phyloP scores from a whole-genome alignment of 1,140 invertebrate genomes.

The Sycobia sp. region DNA sequence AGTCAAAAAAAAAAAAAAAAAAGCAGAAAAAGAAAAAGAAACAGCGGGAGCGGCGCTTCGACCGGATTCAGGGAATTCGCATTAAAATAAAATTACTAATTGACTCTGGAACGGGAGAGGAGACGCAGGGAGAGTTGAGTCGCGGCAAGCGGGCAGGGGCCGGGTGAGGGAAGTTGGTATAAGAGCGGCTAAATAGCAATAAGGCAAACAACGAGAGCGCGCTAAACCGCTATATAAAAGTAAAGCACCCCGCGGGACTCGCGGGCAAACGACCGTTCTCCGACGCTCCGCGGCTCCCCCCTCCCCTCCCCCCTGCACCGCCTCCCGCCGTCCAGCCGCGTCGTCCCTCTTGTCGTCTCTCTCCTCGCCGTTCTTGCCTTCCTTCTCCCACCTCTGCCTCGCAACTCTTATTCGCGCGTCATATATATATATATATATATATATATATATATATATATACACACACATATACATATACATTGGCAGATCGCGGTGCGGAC shows the following conservation, averaged over 20 bases:
- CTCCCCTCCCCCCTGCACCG: background rate
- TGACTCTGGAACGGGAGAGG: slow-evolving; percentile 44
- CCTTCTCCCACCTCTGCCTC: background rate
- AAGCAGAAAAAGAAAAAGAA: slow-evolving; percentile 1
- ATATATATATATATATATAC: no score
- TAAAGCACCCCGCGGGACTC: slow-evolving; percentile 60
- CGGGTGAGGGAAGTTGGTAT: no score
- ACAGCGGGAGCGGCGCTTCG: background rate
- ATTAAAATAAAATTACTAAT: slow-evolving; percentile 63
- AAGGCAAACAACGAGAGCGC: slow-evolving; percentile 60
- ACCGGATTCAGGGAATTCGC: slow-evolving; percentile 56
- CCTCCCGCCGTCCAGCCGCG: no score
- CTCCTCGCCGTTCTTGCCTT: background rate
- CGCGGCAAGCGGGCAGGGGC: no score
- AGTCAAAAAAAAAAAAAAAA: no score
- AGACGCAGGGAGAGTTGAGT: background rate
- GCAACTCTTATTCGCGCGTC: no score
- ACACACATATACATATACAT: no score
- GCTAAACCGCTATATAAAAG: slow-evolving; percentile 60
- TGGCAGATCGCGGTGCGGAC: no score
- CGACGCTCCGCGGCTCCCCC: slow-evolving; percentile 19
- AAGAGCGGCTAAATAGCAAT: slow-evolving; percentile 60
- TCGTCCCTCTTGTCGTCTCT: no score
- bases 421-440: no score
- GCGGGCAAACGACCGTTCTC: slow-evolving; percentile 38